phyloP scores from a whole-genome alignment of 2,113 vertebrate genomes.

The Smithornis capensis region DNA sequence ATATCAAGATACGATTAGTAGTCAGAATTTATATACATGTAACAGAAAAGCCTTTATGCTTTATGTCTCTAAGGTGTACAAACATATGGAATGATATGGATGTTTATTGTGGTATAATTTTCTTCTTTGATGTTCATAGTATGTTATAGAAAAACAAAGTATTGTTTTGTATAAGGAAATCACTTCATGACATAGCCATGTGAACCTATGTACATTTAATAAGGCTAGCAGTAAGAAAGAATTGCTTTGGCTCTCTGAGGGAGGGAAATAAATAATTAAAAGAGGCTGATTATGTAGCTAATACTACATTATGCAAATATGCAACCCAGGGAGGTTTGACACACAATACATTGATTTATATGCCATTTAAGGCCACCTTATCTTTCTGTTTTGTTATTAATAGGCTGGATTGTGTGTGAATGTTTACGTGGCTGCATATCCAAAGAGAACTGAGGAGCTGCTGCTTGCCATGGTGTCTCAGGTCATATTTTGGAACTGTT shows the following conservation, averaged over 20 bases:
- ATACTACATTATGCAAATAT: slow-evolving; percentile 40
- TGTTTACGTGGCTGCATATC: neutral
- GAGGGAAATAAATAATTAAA: slow-evolving; percentile 1
- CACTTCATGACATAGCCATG: neutral
- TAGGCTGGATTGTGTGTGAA: neutral
- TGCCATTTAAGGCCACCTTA: neutral
- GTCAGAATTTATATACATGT: neutral
- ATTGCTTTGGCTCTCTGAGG: neutral
- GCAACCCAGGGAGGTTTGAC: neutral
- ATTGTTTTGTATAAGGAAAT: neutral
- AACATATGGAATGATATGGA: neutral
- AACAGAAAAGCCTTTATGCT: neutral
- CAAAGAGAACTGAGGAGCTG: neutral
- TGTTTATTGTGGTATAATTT: neutral
- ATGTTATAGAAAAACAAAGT: neutral
- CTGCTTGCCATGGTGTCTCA: neutral
- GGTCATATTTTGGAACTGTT: neutral
- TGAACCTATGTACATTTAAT: neutral
- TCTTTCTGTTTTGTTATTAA: neutral
- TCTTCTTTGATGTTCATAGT: neutral
- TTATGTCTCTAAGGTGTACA: neutral
- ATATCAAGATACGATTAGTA: neutral
- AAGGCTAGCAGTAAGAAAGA: slow-evolving; percentile 25
- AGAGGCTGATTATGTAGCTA: neutral
- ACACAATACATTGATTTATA: neutral